These are phyloP conservation scores for Pelecanus crispus DNA, from an alignment of 2,113 vertebrate species.

Conservation along the genomic window DNA sequence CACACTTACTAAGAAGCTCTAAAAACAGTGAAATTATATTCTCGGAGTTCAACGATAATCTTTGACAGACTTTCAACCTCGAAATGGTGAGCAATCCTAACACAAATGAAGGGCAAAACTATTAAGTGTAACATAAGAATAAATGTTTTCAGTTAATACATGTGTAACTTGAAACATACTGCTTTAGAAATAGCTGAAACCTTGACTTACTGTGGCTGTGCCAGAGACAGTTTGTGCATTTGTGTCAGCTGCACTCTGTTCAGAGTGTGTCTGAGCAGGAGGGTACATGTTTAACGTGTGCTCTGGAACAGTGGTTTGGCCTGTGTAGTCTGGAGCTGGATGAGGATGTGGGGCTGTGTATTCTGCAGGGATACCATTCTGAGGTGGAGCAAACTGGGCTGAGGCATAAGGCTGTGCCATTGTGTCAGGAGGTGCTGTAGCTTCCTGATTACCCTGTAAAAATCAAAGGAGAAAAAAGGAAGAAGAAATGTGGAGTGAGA, in stretches of 20 bases:
- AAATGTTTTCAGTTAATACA: background rate
- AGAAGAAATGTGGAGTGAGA: background rate
- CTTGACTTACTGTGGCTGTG: constrained; percentile 92
- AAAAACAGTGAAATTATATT: background rate
- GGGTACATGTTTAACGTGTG: constrained; percentile 93
- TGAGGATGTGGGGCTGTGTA: constrained; percentile 89
- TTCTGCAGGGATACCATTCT: constrained; percentile 90
- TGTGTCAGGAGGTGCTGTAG: constrained; percentile 89
- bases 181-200: background rate
- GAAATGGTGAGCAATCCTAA: background rate
- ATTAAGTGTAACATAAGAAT: accelerated
- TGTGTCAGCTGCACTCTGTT: constrained; percentile 83
- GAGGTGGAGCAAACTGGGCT: constrained; percentile 88
- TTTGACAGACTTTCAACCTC: background rate
- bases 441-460: constrained; percentile 93
- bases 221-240: constrained; percentile 89
- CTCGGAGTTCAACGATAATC: background rate
- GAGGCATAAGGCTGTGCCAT: constrained; percentile 95
- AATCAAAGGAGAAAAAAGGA: background rate
- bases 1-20: background rate
- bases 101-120: background rate
- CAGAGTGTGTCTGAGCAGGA: constrained; percentile 87
- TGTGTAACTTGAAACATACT: background rate
- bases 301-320: constrained; percentile 85
- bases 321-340: constrained; percentile 87